Base-by-base conservation (phyloP, 2,113 vertebrate species). In the Monopterus albus region DNA sequence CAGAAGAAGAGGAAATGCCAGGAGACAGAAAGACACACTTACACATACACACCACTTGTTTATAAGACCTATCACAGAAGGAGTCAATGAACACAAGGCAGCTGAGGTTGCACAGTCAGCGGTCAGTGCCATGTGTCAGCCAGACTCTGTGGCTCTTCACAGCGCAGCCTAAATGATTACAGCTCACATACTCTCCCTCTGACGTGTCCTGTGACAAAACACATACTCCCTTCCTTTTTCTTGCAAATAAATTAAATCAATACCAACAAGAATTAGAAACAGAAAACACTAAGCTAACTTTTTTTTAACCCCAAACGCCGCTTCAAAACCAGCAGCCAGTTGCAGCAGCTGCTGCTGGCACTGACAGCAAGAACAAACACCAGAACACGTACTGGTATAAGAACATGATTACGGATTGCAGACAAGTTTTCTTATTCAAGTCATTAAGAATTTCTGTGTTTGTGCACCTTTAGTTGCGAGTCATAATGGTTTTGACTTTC, bases 81-180 rank as follows among this genome's bases (percentile, higher is more conserved):
- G n/a, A 67, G 6, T 58, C 18, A 42, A 23, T 33, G 23, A 78
- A 42, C 33, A 28, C 58, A 55, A 62, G 31, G 55, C 58, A 45
- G 53, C 45, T 76, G 50, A 67, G 39, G 57, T 50, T 71, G 42
- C 61, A 59, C 61, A 78, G 61, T 71, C 57, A 69, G 84, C 21
- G 52, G 59, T 78, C 72, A 76, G 53, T 42, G 75, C 66, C 79
- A 83, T 78, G 77, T 85, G 73, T 78, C 47, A 78, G 56, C 53
- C 69, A 74, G 62, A 5, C 47, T 69, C 42, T 28, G 14, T 25
- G n/a, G 40, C 42, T 45, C 35, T 26, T 49, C 26, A 45, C 17
- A 63, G 55, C 43, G 10, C 68, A 68, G 18, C 50, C 58, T 57
- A 29, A 70, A 73, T 11, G 18, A 85, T 78, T 64, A 49, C 46